These are phyloP conservation scores for Ferrisia virgata DNA, from an alignment of 2,888 invertebrate species.

Conservation along the genomic window DNA sequence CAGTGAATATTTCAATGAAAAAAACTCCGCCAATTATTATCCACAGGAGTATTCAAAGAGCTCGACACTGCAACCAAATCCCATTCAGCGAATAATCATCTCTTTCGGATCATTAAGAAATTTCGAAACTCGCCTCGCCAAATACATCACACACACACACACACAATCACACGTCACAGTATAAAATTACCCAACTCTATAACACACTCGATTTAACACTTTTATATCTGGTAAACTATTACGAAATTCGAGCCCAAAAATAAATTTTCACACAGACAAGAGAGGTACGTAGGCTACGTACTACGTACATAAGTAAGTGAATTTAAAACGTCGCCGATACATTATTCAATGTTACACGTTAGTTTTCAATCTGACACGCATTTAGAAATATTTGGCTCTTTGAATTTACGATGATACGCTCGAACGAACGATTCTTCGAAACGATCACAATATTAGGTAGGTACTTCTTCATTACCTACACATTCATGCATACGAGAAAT, in stretches of 20 bases:
- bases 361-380: background rate
- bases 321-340: background rate
- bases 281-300: too few relatives aligned
- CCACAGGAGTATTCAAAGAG: too few relatives aligned
- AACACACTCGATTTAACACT: background rate
- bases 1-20: too few relatives aligned
- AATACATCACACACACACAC: background rate
- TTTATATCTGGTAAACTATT: background rate
- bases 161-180: background rate
- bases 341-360: constrained; percentile 11
- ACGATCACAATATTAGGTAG: too few relatives aligned
- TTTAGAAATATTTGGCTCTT: background rate
- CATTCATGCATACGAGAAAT: too few relatives aligned
- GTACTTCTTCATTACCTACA: too few relatives aligned
- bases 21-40: too few relatives aligned
- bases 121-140: too few relatives aligned
- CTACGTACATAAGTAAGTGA: too few relatives aligned
- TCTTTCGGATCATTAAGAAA: too few relatives aligned
- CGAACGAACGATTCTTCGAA: background rate
- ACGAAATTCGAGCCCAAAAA: background rate
- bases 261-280: background rate
- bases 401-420: background rate
- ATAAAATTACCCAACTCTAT: background rate
- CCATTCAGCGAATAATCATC: too few relatives aligned
- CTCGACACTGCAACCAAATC: too few relatives aligned